Evolutionary conservation across 2,113 vertebrate species (phyloP).

Genomic region (Sigmodon hispidus): DNA sequence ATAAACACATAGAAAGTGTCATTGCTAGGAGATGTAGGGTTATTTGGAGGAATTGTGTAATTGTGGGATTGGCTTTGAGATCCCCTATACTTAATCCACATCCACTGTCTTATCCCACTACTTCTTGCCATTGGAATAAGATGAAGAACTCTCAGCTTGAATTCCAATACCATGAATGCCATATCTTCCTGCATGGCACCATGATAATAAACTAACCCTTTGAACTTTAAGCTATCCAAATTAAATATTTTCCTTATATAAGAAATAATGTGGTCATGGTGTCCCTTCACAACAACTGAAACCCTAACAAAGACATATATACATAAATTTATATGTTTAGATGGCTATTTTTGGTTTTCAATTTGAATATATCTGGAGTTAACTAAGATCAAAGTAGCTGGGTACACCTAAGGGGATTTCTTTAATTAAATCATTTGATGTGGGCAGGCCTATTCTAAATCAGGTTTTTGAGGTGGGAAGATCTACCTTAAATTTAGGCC

Average conservation of each 20-base stretch:
- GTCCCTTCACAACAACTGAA: neutral
- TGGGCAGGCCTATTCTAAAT: neutral
- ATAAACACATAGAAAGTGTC: neutral
- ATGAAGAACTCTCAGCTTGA: neutral
- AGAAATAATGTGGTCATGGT: neutral
- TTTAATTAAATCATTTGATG: neutral
- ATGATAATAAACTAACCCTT: neutral
- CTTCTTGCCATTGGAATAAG: neutral
- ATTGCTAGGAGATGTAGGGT: neutral
- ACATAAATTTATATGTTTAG: neutral
- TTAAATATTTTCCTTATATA: neutral
- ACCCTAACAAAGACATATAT: neutral
- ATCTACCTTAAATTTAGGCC: neutral
- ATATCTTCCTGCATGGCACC: neutral
- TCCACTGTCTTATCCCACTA: neutral
- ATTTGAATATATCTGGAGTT: neutral
- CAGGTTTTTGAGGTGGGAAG: neutral
- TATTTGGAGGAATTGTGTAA: neutral
- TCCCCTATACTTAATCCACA: neutral
- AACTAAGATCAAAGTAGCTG: neutral
- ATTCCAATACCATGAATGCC: neutral
- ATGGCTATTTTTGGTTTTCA: neutral
- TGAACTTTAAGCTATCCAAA: neutral
- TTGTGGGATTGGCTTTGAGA: neutral
- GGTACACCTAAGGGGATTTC: neutral